Evolutionary conservation across 2,797 vertebrate species (phyloP).

Genomic region (Tangara arthus): DNA sequence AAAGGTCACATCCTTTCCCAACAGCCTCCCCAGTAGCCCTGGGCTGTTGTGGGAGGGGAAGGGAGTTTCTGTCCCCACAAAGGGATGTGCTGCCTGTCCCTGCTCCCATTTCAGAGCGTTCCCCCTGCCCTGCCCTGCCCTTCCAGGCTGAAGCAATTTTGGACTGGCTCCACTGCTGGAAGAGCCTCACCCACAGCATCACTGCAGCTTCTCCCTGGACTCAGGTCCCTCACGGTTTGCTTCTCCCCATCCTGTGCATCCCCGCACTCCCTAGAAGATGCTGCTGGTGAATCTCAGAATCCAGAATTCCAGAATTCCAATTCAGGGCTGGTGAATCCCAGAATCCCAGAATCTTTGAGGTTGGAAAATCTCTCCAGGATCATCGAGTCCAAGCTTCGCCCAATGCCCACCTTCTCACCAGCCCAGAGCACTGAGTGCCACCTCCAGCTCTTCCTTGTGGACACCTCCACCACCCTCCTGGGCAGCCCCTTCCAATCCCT

Average conservation of each 20-base stretch:
- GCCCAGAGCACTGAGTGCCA: background rate
- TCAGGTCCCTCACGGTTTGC: background rate
- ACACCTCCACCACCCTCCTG: background rate
- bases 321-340: background rate
- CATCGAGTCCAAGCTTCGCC: fast-evolving
- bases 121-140: background rate
- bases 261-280: background rate
- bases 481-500: background rate
- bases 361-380: background rate
- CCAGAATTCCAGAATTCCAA: too few relatives aligned
- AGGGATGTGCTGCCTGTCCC: background rate
- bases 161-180: background rate
- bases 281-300: background rate
- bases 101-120: background rate
- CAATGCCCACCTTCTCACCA: background rate
- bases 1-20: slow-evolving; percentile 34
- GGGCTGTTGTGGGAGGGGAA: background rate
- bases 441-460: background rate
- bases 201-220: background rate
- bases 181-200: background rate
- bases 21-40: background rate
- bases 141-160: background rate
- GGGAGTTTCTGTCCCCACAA: background rate
- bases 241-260: background rate
- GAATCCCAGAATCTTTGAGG: background rate